Evolutionary conservation across 2,888 invertebrate genomes (phyloP), one percentile per base, ranked within the genome.

Genomic region (Allacma fusca): DNA sequence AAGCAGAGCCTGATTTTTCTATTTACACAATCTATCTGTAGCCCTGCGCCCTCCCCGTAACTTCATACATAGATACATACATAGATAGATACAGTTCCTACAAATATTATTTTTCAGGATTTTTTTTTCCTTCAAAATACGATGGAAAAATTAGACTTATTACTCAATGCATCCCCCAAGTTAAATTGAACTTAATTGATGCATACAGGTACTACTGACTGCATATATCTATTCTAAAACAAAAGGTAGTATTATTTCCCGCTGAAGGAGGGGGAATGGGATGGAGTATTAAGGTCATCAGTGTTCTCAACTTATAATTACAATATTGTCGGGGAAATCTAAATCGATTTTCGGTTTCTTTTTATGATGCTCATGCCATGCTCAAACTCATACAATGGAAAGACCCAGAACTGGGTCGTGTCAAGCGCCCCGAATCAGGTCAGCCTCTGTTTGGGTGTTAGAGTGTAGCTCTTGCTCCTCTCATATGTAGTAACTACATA

Each of bases 361-460:
- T 50, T n/a, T 50, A 50, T 50, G n/a, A 50, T 50, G 2, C 19
- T 19, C 50, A 13, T 50, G 50, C 50, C 50, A 50, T 68, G 29
- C 26, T 68, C 34, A 13, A 68, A 50, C 9, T 50, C 19, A 13
- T 50, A 50, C 19, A 19, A 5, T 50, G 5, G 16, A 12, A 12
- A 13, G n/a, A 50, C 34, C 28, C 29, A 16, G 34, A 71, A 71
- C 23, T 71, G 26, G 71, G 71, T 28, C 71, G 50, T 57, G 50
- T 71, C 24, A 71, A 26, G 16, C 43, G 24, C 71, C 71, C 50
- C 26, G 26, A 71, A 71, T 57, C 44, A 71, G 71, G 71, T 21
- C 29, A 21, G 29, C 19, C 68, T 34, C 28, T 50, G n/a, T 16
- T 50, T 50, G 50, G 50, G 50, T 50, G 9, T 50, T 50, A 50